A percentile compares a stretch with the other conserved stretches of the same genome.
These are phyloP conservation scores for Knipowitschia caucasica DNA, from an alignment of 2,797 vertebrate species.

Conservation along the genomic window DNA sequence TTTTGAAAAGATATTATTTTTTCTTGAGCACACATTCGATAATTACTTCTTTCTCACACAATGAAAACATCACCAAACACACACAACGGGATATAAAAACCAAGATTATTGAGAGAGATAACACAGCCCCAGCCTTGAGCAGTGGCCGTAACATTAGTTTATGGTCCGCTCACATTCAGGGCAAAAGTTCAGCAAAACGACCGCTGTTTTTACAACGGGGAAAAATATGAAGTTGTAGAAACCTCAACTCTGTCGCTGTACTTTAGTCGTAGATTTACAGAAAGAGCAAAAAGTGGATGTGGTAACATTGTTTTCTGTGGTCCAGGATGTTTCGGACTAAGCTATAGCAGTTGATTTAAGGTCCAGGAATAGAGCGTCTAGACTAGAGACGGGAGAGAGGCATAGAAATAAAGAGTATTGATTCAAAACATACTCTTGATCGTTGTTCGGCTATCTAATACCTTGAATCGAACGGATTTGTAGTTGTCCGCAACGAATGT, in stretches of 20 bases:
- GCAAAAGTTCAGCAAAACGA: background rate
- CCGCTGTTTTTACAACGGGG: background rate
- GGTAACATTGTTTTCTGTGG: too few relatives aligned
- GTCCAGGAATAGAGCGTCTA: too few relatives aligned
- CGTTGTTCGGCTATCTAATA: too few relatives aligned
- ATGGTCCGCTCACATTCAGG: background rate
- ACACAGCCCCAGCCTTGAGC: constrained; percentile 5
- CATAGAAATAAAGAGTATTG: too few relatives aligned
- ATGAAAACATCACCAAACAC: constrained; percentile 30
- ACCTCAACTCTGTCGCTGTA: background rate
- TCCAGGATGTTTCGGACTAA: too few relatives aligned
- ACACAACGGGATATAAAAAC: background rate
- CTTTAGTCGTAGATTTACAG: background rate
- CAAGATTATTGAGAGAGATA: constrained; percentile 2
- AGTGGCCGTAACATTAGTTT: constrained; percentile 1
- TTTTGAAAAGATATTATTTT: too few relatives aligned
- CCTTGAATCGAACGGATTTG: too few relatives aligned
- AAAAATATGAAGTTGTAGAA: background rate
- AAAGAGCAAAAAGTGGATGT: background rate
- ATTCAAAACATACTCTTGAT: too few relatives aligned
- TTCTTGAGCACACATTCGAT: too few relatives aligned
- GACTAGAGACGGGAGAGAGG: too few relatives aligned
- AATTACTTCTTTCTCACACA: constrained; percentile 20
- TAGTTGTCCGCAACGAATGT: too few relatives aligned
- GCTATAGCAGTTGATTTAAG: too few relatives aligned